phyloP scores from a whole-genome alignment of 1,140 invertebrate genomes.

The Akabosia matsudoensis region DNA sequence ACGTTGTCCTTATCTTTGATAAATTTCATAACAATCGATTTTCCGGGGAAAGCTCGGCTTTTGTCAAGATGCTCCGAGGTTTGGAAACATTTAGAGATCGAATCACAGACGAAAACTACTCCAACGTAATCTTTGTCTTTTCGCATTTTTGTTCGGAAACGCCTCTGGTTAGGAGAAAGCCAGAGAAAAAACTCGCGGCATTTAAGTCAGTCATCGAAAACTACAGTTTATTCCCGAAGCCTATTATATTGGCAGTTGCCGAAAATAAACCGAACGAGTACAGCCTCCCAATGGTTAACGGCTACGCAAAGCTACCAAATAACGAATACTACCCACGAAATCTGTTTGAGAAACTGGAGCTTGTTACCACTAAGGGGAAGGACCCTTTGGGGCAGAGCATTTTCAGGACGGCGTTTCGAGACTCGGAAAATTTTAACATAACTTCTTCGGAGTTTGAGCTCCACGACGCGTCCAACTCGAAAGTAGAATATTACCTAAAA shows the following conservation, averaged over 20 bases:
- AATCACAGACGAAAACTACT: constrained; percentile 23
- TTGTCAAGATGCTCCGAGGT: constrained; percentile 33
- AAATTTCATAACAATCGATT: constrained; percentile 35
- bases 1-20: constrained; percentile 27
- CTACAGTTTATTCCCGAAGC: constrained; percentile 27
- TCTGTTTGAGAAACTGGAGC: constrained; percentile 33
- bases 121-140: constrained; percentile 35
- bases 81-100: constrained; percentile 23
- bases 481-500: constrained; percentile 17
- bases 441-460: background rate
- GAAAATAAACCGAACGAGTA: constrained; percentile 25
- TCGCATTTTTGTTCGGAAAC: constrained; percentile 29
- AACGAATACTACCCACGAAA: constrained; percentile 32
- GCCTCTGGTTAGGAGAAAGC: background rate
- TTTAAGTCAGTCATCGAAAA: constrained; percentile 24
- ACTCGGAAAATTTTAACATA: constrained; percentile 23
- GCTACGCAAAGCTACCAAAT: constrained; percentile 30
- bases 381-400: constrained; percentile 14
- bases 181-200: background rate
- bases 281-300: constrained; percentile 13
- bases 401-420: constrained; percentile 25
- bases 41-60: background rate
- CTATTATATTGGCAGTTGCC: background rate
- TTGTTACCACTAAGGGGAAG: background rate
- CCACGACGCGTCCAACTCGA: background rate